A percentile compares a stretch with the other conserved stretches of the same genome.
phyloP scores from a whole-genome alignment of 2,797 vertebrate genomes.

The Decapterus maruadsi region DNA sequence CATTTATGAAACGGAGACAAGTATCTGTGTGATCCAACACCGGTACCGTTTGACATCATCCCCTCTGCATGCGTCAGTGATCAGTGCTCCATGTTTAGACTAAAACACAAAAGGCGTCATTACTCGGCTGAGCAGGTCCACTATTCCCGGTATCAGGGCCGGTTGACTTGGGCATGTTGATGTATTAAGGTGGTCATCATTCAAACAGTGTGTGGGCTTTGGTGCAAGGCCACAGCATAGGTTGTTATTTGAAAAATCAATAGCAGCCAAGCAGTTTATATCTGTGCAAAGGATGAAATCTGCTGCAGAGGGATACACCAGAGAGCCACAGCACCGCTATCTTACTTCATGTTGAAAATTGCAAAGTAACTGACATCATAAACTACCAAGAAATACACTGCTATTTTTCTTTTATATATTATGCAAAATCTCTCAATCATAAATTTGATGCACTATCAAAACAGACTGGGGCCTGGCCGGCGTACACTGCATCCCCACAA shows the following conservation, averaged over 20 bases:
- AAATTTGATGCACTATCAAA: conserved; percentile 42
- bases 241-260: conserved; percentile 73
- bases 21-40: conserved; percentile 29
- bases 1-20: conserved; percentile 28
- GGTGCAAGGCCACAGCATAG: conserved; percentile 62
- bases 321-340: neutral
- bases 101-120: conserved; percentile 63
- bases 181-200: conserved; percentile 62
- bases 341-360: conserved; percentile 28
- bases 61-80: neutral
- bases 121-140: conserved; percentile 46
- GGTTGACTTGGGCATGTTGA: conserved; percentile 51
- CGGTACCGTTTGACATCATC: conserved; percentile 23
- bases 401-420: conserved; percentile 17
- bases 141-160: conserved; percentile 30
- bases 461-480: conserved; percentile 15
- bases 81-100: conserved; percentile 40
- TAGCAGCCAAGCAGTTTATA: conserved; percentile 49
- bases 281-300: conserved; percentile 51
- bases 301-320: conserved; percentile 27
- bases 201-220: conserved; percentile 68
- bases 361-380: conserved; percentile 26
- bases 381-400: conserved; percentile 20
- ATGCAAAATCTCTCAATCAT: conserved; percentile 38
- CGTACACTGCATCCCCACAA: conserved; percentile 32